Evolutionary conservation across 2,888 invertebrate species (phyloP), one percentile per base, ranked within the genome.

Genomic region (Graphium colonna): DNA sequence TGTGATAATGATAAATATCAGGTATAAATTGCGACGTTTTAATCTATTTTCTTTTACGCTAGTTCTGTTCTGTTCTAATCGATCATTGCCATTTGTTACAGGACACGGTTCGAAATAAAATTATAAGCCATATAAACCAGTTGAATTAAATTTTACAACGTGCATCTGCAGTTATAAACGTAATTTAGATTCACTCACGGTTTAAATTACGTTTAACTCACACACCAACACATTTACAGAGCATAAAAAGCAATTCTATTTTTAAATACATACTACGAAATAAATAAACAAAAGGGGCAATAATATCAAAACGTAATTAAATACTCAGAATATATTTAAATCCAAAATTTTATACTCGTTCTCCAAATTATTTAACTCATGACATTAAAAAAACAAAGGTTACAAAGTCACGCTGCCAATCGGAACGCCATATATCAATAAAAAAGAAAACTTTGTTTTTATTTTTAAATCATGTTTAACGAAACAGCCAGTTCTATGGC

Each of bases 401-500:
- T n/a, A n/a, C n/a, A n/a, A n/a, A n/a, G n/a, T n/a, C n/a, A n/a
- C n/a, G n/a, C n/a, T n/a, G n/a, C n/a, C n/a, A n/a, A n/a, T n/a
- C n/a, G n/a, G n/a, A n/a, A n/a, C n/a, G 10, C 36, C 3, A 12
- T 36, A 12, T 36, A 36, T 12, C 3, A 36, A 36, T n/a, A 36
- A 36, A 36, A 36, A 36, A 36, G 36, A 36, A 12, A 36, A 5
- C n/a, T 21, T 21, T 21, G 3, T 21, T 21, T 3, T 3, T 33
- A 33, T 33, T 33, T 5, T 33, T 33, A 33, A 21, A 21, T 21
- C 21, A 21, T 21, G 3, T 12, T 10, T 13, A n/a, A 43, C 9
- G 16, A 48, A n/a, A 9, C 45, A 48, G 72, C 70, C 31, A 38
- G 31, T 73, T 71, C 66, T 62, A 56, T 73, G 71, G 80, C 79